These are phyloP conservation scores for Bothrops jararaca DNA, from an alignment of 2,113 vertebrate genomes.

Conservation along the genomic window DNA sequence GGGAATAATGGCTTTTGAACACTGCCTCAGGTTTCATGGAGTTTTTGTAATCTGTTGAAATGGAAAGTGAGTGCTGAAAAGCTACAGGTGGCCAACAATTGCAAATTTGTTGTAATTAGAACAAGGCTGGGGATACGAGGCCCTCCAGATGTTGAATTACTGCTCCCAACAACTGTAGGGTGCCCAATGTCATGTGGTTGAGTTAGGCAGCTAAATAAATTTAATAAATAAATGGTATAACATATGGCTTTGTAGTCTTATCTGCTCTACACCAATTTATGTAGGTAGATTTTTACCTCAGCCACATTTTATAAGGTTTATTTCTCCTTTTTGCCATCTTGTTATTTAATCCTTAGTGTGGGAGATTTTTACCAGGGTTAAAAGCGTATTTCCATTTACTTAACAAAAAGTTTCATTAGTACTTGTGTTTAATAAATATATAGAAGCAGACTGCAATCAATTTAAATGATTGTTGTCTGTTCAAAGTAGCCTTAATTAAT, in stretches of 20 bases:
- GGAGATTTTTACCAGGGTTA: background rate
- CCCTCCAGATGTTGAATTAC: background rate
- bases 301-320: background rate
- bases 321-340: background rate
- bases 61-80: background rate
- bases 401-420: background rate
- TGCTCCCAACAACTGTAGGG: background rate
- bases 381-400: background rate
- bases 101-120: background rate
- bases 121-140: background rate
- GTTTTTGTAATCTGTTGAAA: background rate
- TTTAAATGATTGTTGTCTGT: background rate
- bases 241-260: background rate
- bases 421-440: background rate
- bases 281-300: background rate
- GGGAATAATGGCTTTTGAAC: background rate
- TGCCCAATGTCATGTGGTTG: background rate
- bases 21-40: background rate
- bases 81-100: background rate
- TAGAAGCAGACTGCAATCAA: background rate
- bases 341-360: background rate
- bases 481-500: background rate
- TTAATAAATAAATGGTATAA: background rate
- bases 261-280: background rate
- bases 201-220: background rate